A percentile compares a stretch with the other conserved stretches of the same genome.
phyloP scores from a whole-genome alignment of 2,888 invertebrate species.

The Melipona bicolor region DNA sequence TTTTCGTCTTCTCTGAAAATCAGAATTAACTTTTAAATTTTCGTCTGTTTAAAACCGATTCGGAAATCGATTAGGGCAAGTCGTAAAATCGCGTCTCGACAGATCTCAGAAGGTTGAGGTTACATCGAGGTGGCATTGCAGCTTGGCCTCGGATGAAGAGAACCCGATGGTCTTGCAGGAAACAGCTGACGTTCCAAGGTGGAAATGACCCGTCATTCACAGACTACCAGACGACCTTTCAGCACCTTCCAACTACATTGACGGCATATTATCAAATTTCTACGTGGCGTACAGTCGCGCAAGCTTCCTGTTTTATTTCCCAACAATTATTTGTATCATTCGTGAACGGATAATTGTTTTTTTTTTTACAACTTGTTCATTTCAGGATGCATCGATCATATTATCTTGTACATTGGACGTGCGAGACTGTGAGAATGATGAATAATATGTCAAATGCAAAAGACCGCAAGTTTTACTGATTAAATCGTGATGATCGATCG shows the following conservation, averaged over 20 bases:
- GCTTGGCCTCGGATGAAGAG: slow-evolving; percentile 55
- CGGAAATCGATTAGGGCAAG: slow-evolving; percentile 64
- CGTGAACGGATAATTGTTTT: slow-evolving; percentile 40
- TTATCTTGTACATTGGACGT: slow-evolving; percentile 58
- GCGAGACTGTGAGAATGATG: slow-evolving; percentile 52
- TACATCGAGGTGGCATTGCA: slow-evolving; percentile 52
- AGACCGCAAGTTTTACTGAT: slow-evolving; percentile 40
- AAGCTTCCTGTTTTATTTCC: background rate
- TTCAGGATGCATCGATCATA: slow-evolving; percentile 59
- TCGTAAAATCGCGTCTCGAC: slow-evolving; percentile 69
- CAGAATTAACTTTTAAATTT: slow-evolving; percentile 45
- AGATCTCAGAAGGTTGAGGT: slow-evolving; percentile 47
- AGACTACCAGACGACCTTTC: slow-evolving; percentile 64
- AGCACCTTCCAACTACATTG: slow-evolving; percentile 34
- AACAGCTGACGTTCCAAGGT: slow-evolving; percentile 70
- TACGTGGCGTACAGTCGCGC: background rate
- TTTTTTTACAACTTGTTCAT: slow-evolving; percentile 34
- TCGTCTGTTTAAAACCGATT: slow-evolving; percentile 49
- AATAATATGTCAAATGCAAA: slow-evolving; percentile 51
- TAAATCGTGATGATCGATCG: slow-evolving; percentile 60
- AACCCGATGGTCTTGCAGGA: slow-evolving; percentile 64
- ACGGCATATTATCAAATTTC: slow-evolving; percentile 39
- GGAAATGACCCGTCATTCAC: slow-evolving; percentile 78
- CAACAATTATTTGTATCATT: background rate
- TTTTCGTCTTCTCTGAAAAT: too few relatives aligned